Conservation (phyloP, 2,888 invertebrate species). For the Napeogenes inachia region DNA sequence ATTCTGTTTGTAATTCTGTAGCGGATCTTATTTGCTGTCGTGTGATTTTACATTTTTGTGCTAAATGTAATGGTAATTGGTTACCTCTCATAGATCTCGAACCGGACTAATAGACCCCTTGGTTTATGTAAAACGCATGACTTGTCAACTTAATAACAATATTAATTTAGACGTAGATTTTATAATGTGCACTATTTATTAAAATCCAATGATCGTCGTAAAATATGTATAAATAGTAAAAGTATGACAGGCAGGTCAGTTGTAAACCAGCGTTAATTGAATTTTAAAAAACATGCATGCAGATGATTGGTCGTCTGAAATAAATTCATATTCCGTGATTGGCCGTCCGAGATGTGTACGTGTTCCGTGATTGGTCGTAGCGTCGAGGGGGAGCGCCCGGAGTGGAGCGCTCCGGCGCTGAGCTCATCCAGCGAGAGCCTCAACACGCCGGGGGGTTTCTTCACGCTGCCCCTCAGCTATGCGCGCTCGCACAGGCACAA, state of each 20-base stretch:
- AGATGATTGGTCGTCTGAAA: no score
- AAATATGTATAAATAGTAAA: no score
- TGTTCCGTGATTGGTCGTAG: slow-evolving; percentile 24
- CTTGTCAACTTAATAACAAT: neutral
- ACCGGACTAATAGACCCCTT: no score
- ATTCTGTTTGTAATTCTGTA: slow-evolving; percentile 8
- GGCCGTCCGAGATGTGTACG: neutral
- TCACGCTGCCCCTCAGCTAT: slow-evolving; percentile 86
- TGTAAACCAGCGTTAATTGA: no score
- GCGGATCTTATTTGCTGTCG: slow-evolving; percentile 11
- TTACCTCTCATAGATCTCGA: no score
- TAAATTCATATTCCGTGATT: neutral
- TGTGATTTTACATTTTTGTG: slow-evolving; percentile 1
- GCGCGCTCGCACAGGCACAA: slow-evolving; percentile 87
- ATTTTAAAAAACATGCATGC: no score
- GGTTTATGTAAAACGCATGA: neutral
- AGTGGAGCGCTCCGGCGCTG: slow-evolving; percentile 62
- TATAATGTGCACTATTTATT: slow-evolving; percentile 7
- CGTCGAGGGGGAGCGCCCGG: slow-evolving; percentile 51
- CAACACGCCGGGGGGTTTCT: slow-evolving; percentile 80
- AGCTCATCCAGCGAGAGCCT: slow-evolving; percentile 82
- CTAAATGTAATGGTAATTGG: neutral
- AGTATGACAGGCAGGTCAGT: no score
- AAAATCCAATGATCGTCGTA: slow-evolving; percentile 9
- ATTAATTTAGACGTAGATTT: slow-evolving; percentile 3